phyloP scores from a whole-genome alignment of 2,113 vertebrate genomes.

The Chloropsis cyanopogon region DNA sequence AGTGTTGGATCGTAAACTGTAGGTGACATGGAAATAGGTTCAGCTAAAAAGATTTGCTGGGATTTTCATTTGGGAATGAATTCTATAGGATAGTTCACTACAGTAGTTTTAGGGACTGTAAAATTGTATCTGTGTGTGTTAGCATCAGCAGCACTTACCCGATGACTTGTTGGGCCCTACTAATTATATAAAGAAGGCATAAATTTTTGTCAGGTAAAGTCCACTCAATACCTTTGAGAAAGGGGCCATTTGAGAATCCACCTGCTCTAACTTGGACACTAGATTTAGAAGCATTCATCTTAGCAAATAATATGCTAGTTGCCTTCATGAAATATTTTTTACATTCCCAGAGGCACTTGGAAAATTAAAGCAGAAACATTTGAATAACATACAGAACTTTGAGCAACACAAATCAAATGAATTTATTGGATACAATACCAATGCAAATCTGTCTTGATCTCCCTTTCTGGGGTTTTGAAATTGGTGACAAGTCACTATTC shows the following conservation, averaged over 20 bases:
- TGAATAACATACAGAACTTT: neutral
- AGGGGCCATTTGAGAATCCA: neutral
- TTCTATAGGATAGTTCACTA: neutral
- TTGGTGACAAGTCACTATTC: neutral
- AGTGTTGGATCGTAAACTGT: neutral
- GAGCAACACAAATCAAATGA: neutral
- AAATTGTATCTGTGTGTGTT: neutral
- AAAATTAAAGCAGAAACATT: neutral
- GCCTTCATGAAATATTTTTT: neutral
- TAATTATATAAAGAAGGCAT: neutral
- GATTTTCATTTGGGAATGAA: constrained; percentile 12
- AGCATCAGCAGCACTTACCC: neutral
- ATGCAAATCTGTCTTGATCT: neutral
- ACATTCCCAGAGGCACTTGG: neutral
- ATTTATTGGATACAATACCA: neutral
- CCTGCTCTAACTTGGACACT: neutral
- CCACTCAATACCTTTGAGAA: neutral
- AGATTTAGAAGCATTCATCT: neutral
- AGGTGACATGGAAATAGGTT: neutral
- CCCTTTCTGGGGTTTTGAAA: neutral
- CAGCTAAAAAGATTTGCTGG: neutral
- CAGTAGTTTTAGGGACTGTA: constrained; percentile 2
- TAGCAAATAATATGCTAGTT: neutral
- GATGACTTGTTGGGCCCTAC: neutral
- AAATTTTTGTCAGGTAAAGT: neutral